phyloP scores from a whole-genome alignment of 2,797 vertebrate genomes.

The Chelmon rostratus region DNA sequence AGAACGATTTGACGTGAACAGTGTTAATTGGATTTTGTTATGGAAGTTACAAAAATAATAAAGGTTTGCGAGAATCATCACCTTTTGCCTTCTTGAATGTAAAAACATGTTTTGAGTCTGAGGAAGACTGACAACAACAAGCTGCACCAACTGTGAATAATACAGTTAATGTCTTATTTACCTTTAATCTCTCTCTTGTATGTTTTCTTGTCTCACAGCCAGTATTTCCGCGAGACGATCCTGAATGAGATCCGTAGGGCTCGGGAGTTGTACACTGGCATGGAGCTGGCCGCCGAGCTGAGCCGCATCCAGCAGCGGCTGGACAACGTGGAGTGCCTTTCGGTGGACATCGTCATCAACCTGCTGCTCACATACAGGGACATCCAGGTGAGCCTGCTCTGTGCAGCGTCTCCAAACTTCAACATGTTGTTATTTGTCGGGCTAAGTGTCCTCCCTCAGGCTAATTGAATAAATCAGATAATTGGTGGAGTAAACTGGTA shows the following conservation, averaged over 20 bases:
- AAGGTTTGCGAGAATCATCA: background rate
- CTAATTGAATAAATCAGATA: background rate
- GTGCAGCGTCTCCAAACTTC: background rate
- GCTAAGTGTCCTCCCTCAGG: background rate
- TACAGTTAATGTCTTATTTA: too few relatives aligned
- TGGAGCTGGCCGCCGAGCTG: conserved; percentile 92
- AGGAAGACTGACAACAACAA: background rate
- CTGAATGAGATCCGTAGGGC: conserved; percentile 97
- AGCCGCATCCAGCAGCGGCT: conserved; percentile 94
- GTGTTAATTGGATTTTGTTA: conserved; percentile 11
- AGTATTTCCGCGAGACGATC: conserved; percentile 95
- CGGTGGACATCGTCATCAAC: conserved; percentile 97
- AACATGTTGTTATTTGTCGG: background rate
- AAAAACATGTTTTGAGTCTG: background rate
- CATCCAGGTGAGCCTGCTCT: conserved; percentile 91
- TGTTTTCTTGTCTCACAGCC: conserved; percentile 79
- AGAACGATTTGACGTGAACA: background rate
- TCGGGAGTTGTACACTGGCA: conserved; percentile 91
- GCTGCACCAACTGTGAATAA: background rate
- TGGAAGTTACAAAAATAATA: background rate
- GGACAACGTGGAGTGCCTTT: conserved; percentile 96
- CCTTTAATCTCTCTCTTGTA: background rate
- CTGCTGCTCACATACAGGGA: conserved; percentile 97
- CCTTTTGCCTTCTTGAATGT: background rate
- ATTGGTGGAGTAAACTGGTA: background rate